Conservation (phyloP, 2,797 vertebrate genomes). For the Petrocephalus sullivani region DNA sequence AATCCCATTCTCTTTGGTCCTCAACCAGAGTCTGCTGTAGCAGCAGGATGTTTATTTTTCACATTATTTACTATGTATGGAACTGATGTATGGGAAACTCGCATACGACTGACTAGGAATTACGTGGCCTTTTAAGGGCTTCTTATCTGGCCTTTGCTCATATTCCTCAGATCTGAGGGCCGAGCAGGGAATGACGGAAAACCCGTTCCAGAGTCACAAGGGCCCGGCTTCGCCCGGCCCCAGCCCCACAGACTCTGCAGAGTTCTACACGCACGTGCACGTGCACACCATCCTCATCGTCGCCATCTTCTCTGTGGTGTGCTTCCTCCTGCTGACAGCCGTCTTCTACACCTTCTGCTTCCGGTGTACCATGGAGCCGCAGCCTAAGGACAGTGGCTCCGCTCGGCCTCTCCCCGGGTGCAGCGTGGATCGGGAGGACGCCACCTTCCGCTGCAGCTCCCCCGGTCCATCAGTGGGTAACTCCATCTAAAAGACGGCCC, state of each 20-base stretch:
- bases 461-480: constrained; percentile 53
- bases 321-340: constrained; percentile 60
- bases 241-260: constrained; percentile 23
- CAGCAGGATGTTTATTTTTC: background rate
- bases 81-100: background rate
- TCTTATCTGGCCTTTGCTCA: background rate
- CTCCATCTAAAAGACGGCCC: constrained; percentile 43
- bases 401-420: background rate
- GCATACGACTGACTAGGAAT: background rate
- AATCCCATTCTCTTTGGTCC: background rate
- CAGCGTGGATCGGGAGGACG: constrained; percentile 57
- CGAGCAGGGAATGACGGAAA: background rate
- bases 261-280: constrained; percentile 38
- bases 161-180: background rate
- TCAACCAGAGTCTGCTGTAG: background rate
- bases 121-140: background rate
- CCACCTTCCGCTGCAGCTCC: constrained; percentile 59
- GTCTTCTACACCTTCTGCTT: constrained; percentile 63
- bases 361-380: constrained; percentile 50
- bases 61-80: background rate
- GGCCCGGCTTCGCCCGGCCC: background rate
- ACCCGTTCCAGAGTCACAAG: background rate
- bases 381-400: constrained; percentile 35
- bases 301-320: constrained; percentile 58
- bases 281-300: constrained; percentile 54